Percentiles rank a stretch among this genome's conserved stretches.
Evolutionary conservation across 2,113 vertebrate species (phyloP).

Genomic region (Embiotoca jacksoni): DNA sequence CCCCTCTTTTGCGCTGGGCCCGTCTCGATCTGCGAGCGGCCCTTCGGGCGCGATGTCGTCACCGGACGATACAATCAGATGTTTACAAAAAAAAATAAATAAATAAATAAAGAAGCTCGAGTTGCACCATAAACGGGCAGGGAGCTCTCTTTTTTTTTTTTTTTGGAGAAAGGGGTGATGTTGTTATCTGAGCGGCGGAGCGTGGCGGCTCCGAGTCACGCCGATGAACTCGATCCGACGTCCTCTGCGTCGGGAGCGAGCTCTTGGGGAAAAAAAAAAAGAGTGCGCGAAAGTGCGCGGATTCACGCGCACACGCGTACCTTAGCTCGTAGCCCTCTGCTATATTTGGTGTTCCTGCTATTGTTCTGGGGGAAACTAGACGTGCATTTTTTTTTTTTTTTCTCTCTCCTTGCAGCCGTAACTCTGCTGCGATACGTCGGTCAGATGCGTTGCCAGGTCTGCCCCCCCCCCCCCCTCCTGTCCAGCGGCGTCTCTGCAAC

Average conservation of each 20-base stretch:
- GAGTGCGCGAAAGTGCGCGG: not conserved
- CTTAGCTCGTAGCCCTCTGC: not conserved
- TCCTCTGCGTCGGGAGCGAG: constrained; percentile 10
- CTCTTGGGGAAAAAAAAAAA: not conserved
- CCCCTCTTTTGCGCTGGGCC: not conserved
- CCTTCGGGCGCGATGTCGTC: not conserved
- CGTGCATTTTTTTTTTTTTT: not conserved
- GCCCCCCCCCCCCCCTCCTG: not conserved
- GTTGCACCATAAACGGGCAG: not conserved
- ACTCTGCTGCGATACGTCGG: constrained; percentile 2
- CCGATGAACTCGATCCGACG: not conserved
- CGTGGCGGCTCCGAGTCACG: not conserved
- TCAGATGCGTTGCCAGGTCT: constrained; percentile 46
- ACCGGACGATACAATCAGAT: constrained; percentile 30
- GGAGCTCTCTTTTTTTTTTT: not conserved
- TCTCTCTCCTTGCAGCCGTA: not conserved
- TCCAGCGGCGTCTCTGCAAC: too few species aligned
- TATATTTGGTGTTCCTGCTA: not conserved
- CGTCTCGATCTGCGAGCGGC: constrained; percentile 10
- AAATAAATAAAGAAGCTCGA: not conserved
- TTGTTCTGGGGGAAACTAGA: not conserved
- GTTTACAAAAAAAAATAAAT: constrained; percentile 32
- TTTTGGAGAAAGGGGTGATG: not conserved
- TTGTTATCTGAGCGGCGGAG: constrained; percentile 30
- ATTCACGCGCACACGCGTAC: not conserved